phyloP scores from a whole-genome alignment of 2,113 vertebrate genomes.

The Epinephelus cyanopodus region DNA sequence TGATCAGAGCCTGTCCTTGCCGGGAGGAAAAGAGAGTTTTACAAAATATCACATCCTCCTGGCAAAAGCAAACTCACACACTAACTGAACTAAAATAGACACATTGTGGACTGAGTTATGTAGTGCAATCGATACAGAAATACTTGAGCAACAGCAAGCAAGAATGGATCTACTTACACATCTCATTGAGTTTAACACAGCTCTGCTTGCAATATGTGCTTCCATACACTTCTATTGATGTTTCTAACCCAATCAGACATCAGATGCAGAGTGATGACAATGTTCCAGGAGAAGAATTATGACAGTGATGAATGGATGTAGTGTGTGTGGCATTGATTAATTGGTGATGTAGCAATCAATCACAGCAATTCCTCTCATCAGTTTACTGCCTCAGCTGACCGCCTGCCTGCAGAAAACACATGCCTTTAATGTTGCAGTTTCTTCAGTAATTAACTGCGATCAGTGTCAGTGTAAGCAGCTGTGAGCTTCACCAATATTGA shows the following conservation, averaged over 20 bases:
- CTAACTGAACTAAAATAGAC: not conserved
- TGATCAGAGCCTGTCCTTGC: constrained; percentile 42
- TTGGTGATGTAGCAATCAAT: constrained; percentile 18
- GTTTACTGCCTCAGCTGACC: constrained; percentile 1
- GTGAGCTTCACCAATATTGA: not conserved
- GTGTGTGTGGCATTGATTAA: constrained; percentile 15
- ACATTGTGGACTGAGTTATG: not conserved
- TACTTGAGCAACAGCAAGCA: not conserved
- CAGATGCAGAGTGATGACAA: constrained; percentile 6
- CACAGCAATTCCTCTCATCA: not conserved
- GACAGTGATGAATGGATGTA: constrained; percentile 34
- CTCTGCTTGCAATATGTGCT: not conserved
- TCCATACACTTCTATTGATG: not conserved
- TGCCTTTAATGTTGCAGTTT: not conserved
- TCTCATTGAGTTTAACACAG: not conserved
- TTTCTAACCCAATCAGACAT: constrained; percentile 12
- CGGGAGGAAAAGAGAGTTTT: constrained; percentile 15
- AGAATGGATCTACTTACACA: constrained; percentile 5
- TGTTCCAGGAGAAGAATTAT: constrained; percentile 13
- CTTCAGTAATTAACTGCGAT: constrained; percentile 5
- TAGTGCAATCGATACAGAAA: constrained; percentile 4
- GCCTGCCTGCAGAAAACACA: not conserved
- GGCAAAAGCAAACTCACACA: not conserved
- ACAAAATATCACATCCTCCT: constrained; percentile 3
- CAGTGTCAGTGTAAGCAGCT: not conserved